Percentiles rank a stretch among this genome's conserved stretches.
phyloP scores from a whole-genome alignment of 2,797 vertebrate species.

The Varecia variegata region DNA sequence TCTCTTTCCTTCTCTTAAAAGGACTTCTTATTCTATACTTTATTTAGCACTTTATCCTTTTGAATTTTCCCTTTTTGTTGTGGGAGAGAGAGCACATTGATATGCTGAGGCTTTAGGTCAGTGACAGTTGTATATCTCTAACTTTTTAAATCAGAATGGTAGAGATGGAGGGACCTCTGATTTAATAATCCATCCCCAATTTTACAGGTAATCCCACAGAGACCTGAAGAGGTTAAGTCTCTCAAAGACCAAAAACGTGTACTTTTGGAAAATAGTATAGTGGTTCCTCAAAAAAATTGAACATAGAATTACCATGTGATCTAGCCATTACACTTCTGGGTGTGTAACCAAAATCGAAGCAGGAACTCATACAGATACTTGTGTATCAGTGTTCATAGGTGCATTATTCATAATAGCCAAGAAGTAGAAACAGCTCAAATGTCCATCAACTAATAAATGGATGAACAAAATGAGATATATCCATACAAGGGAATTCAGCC shows the following conservation, averaged over 20 bases:
- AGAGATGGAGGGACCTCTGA: not conserved
- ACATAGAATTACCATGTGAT: not conserved
- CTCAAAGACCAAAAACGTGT: not conserved
- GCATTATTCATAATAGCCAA: not conserved
- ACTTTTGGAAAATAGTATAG: not conserved
- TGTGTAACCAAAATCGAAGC: not conserved
- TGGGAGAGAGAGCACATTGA: not conserved
- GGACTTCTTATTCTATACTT: not conserved
- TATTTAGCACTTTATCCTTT: not conserved
- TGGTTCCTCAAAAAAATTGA: not conserved
- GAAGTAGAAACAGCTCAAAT: not conserved
- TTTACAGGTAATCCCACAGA: not conserved
- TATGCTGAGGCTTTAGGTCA: not conserved
- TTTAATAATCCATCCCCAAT: not conserved
- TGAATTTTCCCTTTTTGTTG: not conserved
- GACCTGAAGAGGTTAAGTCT: not conserved
- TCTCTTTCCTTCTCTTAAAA: not conserved
- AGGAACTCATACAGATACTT: not conserved
- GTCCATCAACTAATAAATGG: not conserved
- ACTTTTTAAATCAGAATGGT: not conserved
- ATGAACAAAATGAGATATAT: not conserved
- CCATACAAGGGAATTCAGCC: not conserved
- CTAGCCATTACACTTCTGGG: not conserved
- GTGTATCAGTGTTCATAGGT: not conserved
- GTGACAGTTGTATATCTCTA: not conserved